Evolutionary conservation across 2,113 vertebrate species (phyloP), one percentile per base, ranked within the genome.

Genomic region (Blennius ocellaris): DNA sequence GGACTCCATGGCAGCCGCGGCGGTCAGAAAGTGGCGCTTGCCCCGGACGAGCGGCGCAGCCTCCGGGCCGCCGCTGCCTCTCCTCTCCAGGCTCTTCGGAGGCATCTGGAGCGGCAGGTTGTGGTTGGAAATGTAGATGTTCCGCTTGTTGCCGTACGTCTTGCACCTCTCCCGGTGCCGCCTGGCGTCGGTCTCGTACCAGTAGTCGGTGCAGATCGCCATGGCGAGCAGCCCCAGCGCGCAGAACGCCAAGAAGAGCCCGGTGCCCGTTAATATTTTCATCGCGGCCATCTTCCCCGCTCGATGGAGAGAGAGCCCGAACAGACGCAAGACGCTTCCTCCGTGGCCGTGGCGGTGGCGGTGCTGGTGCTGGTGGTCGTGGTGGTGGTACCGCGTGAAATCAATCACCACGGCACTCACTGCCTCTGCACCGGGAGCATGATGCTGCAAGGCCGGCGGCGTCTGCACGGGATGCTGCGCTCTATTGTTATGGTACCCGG

Each of bases 121-220:
- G 78, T 95, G 93, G 81, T 93, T 95, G 14, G 95, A 95, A 69
- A 95, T 96, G 85, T 95, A 96, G 89, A 96, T 96, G 86, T 90
- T 95, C 43, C 95, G 91, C 89, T 96, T 97, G 91, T 95, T 96
- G 73, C 93, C 94, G 82, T 95, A 96, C 88, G 94, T 95, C 79
- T 95, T 95, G 89, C 96, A 97, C 85, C 96, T 93, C 68, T 96
- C 95, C 0, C 96, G 94, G 82, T 97, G 95, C 61, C 94, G 91
- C 87, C 96, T 87, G 8, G 96, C 96, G 79, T 97, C 96, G 16
- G 96, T 97, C 93, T 97, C 96, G 87, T 97, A 97, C 96, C 96
- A 97, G 54, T 94, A 94, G 67, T 96, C 96, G 87, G 96, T 97
- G 91, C 96, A 96, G 61, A 97, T 96, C 41, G 96, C 96, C 92